These are phyloP conservation scores for Vultur gryphus DNA, from an alignment of 2,797 vertebrate genomes.

Conservation along the genomic window DNA sequence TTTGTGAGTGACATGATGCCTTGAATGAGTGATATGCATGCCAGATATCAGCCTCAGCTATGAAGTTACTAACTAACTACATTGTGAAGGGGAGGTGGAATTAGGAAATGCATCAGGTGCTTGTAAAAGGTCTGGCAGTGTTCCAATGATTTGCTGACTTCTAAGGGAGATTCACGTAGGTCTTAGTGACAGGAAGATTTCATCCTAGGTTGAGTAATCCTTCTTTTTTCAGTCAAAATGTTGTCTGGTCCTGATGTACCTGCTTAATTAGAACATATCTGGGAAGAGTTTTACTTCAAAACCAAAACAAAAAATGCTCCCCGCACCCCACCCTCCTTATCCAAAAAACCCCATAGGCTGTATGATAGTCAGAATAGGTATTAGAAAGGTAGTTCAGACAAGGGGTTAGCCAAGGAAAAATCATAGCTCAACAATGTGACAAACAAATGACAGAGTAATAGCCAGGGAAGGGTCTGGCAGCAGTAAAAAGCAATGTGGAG, in stretches of 20 bases:
- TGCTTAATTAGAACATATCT: neutral
- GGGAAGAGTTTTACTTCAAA: neutral
- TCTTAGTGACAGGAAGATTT: neutral
- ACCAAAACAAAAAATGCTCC: neutral
- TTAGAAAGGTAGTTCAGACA: neutral
- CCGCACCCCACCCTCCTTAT: neutral
- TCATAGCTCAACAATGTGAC: neutral
- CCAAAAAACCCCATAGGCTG: neutral
- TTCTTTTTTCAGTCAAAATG: neutral
- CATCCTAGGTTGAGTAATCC: neutral
- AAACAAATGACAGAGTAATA: neutral
- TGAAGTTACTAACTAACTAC: neutral
- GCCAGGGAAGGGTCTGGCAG: neutral
- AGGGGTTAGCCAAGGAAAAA: neutral
- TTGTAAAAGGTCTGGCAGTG: neutral
- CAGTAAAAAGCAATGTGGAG: neutral
- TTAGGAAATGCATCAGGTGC: neutral
- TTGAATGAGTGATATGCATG: neutral
- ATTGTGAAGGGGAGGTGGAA: neutral
- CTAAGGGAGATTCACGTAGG: neutral
- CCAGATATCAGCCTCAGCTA: neutral
- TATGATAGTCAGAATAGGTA: neutral
- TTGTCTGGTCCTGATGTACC: neutral
- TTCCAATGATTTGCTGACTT: neutral
- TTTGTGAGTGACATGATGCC: neutral